Base-by-base conservation (phyloP, 2,797 vertebrate genomes). In the Serranus cabrilla region DNA sequence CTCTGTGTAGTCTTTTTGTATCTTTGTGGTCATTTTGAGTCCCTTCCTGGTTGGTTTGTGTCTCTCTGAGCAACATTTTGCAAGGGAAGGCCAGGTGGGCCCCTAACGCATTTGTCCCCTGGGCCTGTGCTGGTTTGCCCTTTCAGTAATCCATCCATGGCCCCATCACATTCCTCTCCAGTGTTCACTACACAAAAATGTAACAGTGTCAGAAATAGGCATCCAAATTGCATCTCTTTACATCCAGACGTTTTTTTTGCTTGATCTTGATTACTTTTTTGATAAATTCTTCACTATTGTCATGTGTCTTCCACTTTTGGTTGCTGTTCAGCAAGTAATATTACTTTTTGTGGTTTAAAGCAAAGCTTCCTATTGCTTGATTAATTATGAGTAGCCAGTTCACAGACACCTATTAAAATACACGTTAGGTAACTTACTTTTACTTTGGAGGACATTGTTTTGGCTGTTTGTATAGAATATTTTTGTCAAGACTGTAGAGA, bases 131-230 rank as follows among this genome's bases (percentile, higher is more conserved):
- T 34, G 34, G 34, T 34, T 34, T 1, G 34, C 34, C 34, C 34
- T 34, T 34, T 34, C 34, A 34, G 34, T 34, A 34, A 34, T 34
- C 27, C 27, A 31, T 31, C 27, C 27, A 31, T 31, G 27, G 27
- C 27, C 3, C 27, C 27, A 6, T 71, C 45, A 68, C 43, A 40
- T 42, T 65, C n/a, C 60, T 71, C 43, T 31, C 2, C 40, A 52
- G 11, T 25, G 55, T 21, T 11, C 52, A 17, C n/a, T n/a, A 27
- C 27, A 27, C 3, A 27, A 27, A 27, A 27, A 27, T 27, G 27
- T 27, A 27, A 27, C 27, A 27, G 27, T 27, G 27, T 27, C 27
- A 27, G 3, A 27, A 27, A 27, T 27, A 27, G 27, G 27, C 27
- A 27, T 27, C 27, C 3, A 6, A 6, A 3, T 27, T 3, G 6